These are phyloP conservation scores for Orycteropus afer DNA, from an alignment of 2,113 vertebrate species.

Conservation along the genomic window DNA sequence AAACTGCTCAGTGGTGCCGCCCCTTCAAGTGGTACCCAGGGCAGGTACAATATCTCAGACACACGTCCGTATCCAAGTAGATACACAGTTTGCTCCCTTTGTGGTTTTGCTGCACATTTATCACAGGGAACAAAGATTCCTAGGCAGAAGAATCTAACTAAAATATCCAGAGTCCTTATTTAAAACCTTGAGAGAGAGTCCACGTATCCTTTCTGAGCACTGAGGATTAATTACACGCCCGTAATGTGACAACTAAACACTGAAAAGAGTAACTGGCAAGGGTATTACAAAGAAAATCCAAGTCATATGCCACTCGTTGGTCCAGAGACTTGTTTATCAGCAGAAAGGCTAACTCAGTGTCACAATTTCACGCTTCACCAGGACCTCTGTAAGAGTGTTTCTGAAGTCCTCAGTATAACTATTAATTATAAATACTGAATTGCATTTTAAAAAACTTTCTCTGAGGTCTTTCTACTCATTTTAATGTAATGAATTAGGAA, in stretches of 20 bases:
- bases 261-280: neutral
- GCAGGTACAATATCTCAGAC: neutral
- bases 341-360: constrained; percentile 22
- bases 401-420: constrained; percentile 41
- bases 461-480: neutral
- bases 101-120: neutral
- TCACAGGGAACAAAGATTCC: constrained; percentile 36
- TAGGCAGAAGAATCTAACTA: constrained; percentile 31
- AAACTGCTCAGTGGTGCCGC: neutral
- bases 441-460: constrained; percentile 27
- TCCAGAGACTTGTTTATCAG: neutral
- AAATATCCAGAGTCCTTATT: neutral
- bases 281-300: neutral
- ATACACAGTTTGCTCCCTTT: neutral
- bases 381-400: constrained; percentile 5
- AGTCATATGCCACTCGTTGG: neutral
- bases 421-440: constrained; percentile 52
- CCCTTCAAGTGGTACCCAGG: neutral
- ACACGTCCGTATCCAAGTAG: neutral
- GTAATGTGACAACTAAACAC: neutral
- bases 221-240: neutral
- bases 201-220: neutral
- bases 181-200: constrained; percentile 36
- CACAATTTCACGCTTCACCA: neutral
- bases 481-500: constrained; percentile 41